A percentile compares a stretch with the other conserved stretches of the same genome.
phyloP scores from a whole-genome alignment of 2,113 vertebrate species.

The Saguinus midas region DNA sequence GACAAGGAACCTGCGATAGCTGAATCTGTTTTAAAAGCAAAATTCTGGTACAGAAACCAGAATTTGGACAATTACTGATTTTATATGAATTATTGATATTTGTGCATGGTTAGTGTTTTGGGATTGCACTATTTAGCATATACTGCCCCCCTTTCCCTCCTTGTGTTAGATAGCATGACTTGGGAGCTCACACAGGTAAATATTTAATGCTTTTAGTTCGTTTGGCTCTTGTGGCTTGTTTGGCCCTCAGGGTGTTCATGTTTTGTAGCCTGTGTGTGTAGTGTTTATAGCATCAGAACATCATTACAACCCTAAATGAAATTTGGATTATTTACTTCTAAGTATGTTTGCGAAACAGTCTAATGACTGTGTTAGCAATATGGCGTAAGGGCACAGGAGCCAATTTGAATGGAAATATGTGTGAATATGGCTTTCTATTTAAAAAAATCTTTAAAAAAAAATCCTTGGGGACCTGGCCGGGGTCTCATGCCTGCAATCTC shows the following conservation, averaged over 20 bases:
- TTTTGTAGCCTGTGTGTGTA: background rate
- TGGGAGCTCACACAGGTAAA: background rate
- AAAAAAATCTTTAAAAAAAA: background rate
- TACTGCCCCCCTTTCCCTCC: background rate
- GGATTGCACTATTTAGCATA: background rate
- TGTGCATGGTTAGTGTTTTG: background rate
- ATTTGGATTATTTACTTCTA: constrained; percentile 45
- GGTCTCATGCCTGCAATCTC: too few relatives aligned
- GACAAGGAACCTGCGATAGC: background rate
- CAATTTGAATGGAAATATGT: constrained; percentile 65
- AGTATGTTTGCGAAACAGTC: background rate
- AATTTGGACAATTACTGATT: background rate
- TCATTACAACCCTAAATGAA: background rate
- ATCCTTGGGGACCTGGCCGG: too few relatives aligned
- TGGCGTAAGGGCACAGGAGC: constrained; percentile 25
- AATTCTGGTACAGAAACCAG: background rate
- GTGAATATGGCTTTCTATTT: constrained; percentile 57
- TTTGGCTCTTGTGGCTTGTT: constrained; percentile 26
- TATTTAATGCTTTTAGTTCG: background rate
- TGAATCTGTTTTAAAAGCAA: constrained; percentile 39
- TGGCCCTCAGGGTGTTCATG: background rate
- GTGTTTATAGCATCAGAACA: constrained; percentile 1
- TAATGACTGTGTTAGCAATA: background rate
- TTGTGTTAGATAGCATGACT: background rate
- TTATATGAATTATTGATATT: background rate